Evolutionary conservation across 2,113 vertebrate species (phyloP).

Genomic region (Mystacornis crossleyi): DNA sequence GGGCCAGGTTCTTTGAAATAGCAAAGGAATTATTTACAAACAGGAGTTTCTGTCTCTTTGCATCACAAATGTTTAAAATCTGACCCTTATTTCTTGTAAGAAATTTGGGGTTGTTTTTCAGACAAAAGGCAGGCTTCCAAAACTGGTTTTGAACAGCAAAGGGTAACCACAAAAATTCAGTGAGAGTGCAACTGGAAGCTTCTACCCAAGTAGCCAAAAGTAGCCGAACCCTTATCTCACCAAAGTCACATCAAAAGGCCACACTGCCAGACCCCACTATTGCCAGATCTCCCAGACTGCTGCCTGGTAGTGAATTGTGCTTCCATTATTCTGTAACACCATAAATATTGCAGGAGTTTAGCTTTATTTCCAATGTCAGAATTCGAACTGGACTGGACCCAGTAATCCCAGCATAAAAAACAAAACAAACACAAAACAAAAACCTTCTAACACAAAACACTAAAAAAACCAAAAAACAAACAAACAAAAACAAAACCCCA

Average conservation of each 20-base stretch:
- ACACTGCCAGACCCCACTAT: background rate
- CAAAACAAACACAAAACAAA: background rate
- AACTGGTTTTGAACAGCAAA: background rate
- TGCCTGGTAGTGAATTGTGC: background rate
- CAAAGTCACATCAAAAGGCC: background rate
- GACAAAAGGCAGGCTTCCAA: background rate
- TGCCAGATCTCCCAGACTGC: background rate
- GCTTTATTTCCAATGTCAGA: background rate
- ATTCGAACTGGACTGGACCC: background rate
- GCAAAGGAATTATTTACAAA: background rate
- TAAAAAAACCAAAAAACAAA: background rate
- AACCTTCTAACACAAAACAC: background rate
- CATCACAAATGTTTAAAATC: background rate
- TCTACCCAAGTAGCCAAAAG: background rate
- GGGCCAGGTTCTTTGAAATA: background rate
- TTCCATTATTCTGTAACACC: background rate
- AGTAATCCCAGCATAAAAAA: background rate
- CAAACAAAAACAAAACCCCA: background rate
- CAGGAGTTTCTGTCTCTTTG: background rate
- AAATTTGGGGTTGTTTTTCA: background rate
- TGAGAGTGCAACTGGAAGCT: background rate
- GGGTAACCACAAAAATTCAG: background rate
- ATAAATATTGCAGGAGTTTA: background rate
- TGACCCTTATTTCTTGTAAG: background rate
- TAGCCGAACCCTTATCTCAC: background rate